These are phyloP conservation scores for Pachycephus smyrnensis DNA, from an alignment of 2,888 invertebrate species.

Conservation along the genomic window DNA sequence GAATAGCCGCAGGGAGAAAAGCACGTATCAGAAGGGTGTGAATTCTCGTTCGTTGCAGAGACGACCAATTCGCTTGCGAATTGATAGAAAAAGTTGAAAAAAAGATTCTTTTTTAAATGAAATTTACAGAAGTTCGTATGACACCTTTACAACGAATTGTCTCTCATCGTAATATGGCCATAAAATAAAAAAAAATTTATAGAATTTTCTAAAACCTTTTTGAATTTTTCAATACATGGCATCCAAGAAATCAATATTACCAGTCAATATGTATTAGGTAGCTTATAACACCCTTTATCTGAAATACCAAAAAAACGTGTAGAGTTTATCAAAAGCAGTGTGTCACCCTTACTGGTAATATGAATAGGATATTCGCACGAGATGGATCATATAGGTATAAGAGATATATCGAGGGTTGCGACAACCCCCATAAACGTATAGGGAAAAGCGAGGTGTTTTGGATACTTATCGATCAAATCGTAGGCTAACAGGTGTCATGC, in stretches of 20 bases:
- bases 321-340: background rate
- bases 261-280: background rate
- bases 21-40: slow-evolving; percentile 47
- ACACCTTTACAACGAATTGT: background rate
- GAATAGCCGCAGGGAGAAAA: slow-evolving; percentile 33
- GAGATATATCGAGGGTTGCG: background rate
- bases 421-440: slow-evolving; percentile 23
- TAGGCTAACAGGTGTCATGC: slow-evolving; percentile 55
- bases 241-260: background rate
- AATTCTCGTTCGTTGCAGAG: background rate
- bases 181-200: background rate
- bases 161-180: background rate
- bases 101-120: background rate
- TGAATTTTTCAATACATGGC: background rate
- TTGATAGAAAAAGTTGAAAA: background rate
- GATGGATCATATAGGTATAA: background rate
- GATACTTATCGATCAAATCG: slow-evolving; percentile 62
- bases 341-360: background rate
- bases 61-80: background rate
- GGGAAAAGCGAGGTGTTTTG: slow-evolving; percentile 28
- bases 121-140: background rate
- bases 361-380: background rate
- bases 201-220: background rate
- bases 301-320: background rate
- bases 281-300: background rate